These are phyloP conservation scores for Anorthoa munda DNA, from an alignment of 2,888 invertebrate genomes.

Conservation along the genomic window DNA sequence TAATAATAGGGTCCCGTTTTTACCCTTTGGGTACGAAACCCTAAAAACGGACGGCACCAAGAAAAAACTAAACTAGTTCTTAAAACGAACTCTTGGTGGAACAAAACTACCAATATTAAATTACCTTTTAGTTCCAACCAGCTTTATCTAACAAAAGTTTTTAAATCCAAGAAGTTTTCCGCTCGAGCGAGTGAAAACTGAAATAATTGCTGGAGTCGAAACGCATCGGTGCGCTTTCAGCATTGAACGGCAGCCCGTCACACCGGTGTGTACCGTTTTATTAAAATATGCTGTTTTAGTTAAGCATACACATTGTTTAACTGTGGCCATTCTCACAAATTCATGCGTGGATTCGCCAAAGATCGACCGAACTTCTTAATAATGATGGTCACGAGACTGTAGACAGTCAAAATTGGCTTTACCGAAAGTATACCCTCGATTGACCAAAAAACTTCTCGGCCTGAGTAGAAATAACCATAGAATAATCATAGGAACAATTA, in stretches of 20 bases:
- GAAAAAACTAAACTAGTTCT: not conserved
- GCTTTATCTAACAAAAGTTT: slow-evolving; percentile 69
- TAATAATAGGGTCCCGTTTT: no score
- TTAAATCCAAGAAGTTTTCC: slow-evolving; percentile 77
- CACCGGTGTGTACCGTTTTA: slow-evolving; percentile 60
- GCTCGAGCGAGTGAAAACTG: slow-evolving; percentile 79
- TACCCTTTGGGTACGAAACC: no score
- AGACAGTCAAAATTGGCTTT: no score
- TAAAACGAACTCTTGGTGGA: slow-evolving; percentile 14
- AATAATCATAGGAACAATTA: no score
- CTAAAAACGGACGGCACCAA: not conserved
- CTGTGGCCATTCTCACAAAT: no score
- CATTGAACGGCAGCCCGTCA: slow-evolving; percentile 59
- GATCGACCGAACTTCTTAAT: no score
- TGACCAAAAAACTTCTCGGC: no score
- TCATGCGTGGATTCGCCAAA: no score
- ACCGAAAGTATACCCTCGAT: no score
- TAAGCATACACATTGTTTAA: not conserved
- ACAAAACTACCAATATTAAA: slow-evolving; percentile 55
- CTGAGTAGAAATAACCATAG: no score
- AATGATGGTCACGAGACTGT: no score
- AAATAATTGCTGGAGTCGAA: slow-evolving; percentile 79
- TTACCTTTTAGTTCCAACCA: slow-evolving; percentile 53
- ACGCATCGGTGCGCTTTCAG: slow-evolving; percentile 76
- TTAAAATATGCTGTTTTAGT: not conserved